phyloP scores from a whole-genome alignment of 2,797 vertebrate genomes.

The Dendrocincla tyrannina region DNA sequence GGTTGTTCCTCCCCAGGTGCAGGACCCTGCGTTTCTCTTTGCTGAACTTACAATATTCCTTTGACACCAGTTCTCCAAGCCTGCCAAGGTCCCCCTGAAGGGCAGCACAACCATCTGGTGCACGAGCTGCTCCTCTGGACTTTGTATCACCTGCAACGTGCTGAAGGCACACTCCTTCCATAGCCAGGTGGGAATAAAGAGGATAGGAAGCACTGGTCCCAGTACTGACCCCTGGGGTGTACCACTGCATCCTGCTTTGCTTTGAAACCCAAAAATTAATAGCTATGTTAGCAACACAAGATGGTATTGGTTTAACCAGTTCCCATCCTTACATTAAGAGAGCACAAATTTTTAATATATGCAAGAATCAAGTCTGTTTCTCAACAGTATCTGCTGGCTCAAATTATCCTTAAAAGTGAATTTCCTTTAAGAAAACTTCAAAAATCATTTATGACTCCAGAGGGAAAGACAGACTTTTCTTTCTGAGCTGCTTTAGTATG shows the following conservation, averaged over 20 bases:
- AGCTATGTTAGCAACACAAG: neutral
- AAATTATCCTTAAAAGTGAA: neutral
- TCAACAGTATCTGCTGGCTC: neutral
- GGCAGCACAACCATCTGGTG: neutral
- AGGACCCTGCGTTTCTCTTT: neutral
- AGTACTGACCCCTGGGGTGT: rapidly evolving
- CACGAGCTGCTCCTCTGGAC: neutral
- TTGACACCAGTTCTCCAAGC: neutral
- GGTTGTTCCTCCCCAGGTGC: neutral
- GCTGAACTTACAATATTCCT: neutral
- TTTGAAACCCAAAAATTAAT: neutral
- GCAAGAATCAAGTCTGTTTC: neutral
- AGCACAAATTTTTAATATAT: neutral
- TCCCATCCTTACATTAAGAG: neutral
- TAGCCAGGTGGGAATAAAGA: neutral
- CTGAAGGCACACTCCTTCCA: neutral
- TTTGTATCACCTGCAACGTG: neutral
- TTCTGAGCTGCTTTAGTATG: neutral
- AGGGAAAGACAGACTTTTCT: neutral
- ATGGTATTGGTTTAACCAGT: neutral
- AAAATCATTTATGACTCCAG: neutral
- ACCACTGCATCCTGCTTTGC: neutral
- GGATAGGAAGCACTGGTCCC: neutral
- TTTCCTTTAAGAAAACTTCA: neutral
- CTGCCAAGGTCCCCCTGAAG: neutral